These are phyloP conservation scores for Bradypodion ventrale DNA, from an alignment of 2,797 vertebrate genomes.

Conservation along the genomic window DNA sequence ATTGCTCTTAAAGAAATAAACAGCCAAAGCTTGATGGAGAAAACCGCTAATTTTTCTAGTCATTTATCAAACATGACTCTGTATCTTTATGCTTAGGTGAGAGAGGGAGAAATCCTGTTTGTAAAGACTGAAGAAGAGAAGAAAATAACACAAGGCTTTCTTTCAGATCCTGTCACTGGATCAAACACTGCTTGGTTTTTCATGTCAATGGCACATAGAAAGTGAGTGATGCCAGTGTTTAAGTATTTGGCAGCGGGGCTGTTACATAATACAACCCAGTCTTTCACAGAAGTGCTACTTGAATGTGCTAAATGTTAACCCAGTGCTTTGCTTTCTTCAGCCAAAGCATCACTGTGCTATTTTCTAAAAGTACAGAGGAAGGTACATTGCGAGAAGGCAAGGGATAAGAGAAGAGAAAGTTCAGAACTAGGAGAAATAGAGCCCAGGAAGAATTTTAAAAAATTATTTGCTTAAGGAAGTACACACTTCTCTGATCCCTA, in stretches of 20 bases:
- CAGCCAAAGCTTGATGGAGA: slow-evolving; percentile 46
- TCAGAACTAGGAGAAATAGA: slow-evolving; percentile 44
- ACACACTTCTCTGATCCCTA: slow-evolving; percentile 61
- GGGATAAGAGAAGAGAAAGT: no score
- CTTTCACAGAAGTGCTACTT: slow-evolving; percentile 70
- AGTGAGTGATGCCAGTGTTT: slow-evolving; percentile 63
- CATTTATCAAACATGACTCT: slow-evolving; percentile 68
- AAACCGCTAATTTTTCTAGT: slow-evolving; percentile 44
- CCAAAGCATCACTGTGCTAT: slow-evolving; percentile 54
- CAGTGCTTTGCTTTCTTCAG: slow-evolving; percentile 57
- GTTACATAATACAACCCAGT: slow-evolving; percentile 74
- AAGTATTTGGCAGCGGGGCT: slow-evolving; percentile 68
- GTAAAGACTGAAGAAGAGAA: slow-evolving; percentile 58
- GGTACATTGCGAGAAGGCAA: neutral
- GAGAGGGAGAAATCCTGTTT: slow-evolving; percentile 59
- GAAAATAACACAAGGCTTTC: slow-evolving; percentile 54
- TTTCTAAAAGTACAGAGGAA: slow-evolving; percentile 58
- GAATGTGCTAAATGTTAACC: slow-evolving; percentile 69
- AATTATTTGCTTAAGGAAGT: slow-evolving; percentile 64
- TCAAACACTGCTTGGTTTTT: slow-evolving; percentile 68
- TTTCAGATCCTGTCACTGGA: slow-evolving; percentile 68
- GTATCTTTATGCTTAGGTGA: slow-evolving; percentile 44
- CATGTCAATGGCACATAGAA: slow-evolving; percentile 74
- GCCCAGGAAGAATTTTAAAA: slow-evolving; percentile 37
- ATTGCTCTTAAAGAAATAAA: slow-evolving; percentile 68